These are phyloP conservation scores for Bagarius yarrelli DNA, from an alignment of 2,113 vertebrate genomes.

Conservation along the genomic window DNA sequence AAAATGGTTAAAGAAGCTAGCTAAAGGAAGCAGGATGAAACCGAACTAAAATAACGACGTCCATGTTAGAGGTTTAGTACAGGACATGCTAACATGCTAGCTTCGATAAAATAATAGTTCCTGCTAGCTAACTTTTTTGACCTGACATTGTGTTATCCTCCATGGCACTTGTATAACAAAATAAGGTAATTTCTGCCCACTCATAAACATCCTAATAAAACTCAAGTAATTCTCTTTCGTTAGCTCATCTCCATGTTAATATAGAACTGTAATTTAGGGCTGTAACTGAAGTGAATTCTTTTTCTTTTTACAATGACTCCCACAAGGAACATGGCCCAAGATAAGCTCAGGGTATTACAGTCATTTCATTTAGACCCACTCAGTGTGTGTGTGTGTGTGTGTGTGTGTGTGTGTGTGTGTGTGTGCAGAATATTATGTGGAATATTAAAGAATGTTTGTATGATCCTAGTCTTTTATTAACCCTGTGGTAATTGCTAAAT, in stretches of 20 bases:
- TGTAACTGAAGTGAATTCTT: slow-evolving; percentile 37
- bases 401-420: not conserved
- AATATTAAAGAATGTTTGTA: slow-evolving; percentile 3
- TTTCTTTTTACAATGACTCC: slow-evolving; percentile 35
- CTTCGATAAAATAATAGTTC: not conserved
- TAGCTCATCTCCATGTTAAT: slow-evolving; percentile 47
- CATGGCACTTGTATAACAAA: not conserved
- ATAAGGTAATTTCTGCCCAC: slow-evolving; percentile 19
- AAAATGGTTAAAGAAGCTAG: not conserved
- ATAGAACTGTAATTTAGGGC: slow-evolving; percentile 39
- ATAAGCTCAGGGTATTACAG: slow-evolving; percentile 33
- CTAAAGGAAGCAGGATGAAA: not conserved
- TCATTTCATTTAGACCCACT: slow-evolving; percentile 6
- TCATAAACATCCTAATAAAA: slow-evolving; percentile 51
- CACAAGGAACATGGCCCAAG: slow-evolving; percentile 23
- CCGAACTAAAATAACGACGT: not conserved
- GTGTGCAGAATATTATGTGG: not conserved
- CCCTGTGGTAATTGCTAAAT: too few species aligned
- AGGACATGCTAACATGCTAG: not conserved
- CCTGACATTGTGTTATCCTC: slow-evolving; percentile 18
- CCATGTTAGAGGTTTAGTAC: not conserved
- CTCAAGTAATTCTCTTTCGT: slow-evolving; percentile 48
- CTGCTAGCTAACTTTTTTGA: not conserved
- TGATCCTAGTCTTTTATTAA: not conserved
- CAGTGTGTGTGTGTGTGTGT: not conserved